phyloP scores from a whole-genome alignment of 1,140 invertebrate genomes.

The Microplitis mediator region DNA sequence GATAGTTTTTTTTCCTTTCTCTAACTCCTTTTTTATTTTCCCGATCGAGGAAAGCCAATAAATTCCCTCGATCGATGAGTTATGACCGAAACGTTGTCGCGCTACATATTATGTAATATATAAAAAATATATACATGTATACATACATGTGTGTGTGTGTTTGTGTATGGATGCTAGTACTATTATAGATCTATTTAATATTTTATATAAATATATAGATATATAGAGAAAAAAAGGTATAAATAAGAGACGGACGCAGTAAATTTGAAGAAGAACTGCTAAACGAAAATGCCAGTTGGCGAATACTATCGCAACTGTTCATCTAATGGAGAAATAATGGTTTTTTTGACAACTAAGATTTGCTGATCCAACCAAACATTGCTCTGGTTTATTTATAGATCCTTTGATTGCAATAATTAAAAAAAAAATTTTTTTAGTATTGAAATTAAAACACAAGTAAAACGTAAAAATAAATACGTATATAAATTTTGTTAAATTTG shows the following conservation, averaged over 20 bases:
- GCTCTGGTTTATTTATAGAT: background rate
- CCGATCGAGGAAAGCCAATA: conserved; percentile 29
- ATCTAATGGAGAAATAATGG: conserved; percentile 63
- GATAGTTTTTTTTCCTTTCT: conserved; percentile 2
- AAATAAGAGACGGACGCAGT: conserved; percentile 46
- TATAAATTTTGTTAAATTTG: no score
- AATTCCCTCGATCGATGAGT: conserved; percentile 31
- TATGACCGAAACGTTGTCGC: conserved; percentile 22
- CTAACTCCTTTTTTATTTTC: conserved; percentile 29
- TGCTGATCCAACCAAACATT: conserved; percentile 36
- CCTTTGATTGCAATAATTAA: background rate
- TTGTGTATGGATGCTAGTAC: background rate
- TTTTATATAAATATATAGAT: conserved; percentile 2
- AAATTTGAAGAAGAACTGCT: conserved; percentile 62
- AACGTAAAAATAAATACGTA: no score
- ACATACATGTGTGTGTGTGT: background rate
- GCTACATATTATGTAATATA: conserved; percentile 7
- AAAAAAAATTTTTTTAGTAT: no score
- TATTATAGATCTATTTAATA: background rate
- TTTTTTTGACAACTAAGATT: conserved; percentile 59
- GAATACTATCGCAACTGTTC: conserved; percentile 50
- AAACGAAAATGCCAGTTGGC: conserved; percentile 56
- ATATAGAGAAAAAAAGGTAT: conserved; percentile 49
- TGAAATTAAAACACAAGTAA: no score
- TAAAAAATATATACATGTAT: conserved; percentile 13